Base-by-base conservation (phyloP, 1,140 invertebrate genomes). In the Macrosteles quadrilineatus region DNA sequence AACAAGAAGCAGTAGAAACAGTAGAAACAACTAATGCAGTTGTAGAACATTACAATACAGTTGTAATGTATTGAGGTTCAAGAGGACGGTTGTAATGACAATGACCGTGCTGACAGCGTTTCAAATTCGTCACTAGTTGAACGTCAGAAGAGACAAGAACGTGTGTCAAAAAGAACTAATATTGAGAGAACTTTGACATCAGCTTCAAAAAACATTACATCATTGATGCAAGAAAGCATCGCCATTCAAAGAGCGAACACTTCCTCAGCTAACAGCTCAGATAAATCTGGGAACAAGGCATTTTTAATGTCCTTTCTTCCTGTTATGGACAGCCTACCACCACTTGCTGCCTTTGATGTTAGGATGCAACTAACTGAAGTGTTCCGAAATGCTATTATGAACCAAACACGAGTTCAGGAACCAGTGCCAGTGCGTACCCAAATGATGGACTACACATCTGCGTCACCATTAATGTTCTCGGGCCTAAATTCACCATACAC, bases 191-290 rank as follows among this genome's bases (percentile, higher is more conserved):
- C 50, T 55, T 19, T 21, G 4, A 25, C 50, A 55, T 19, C 50
- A 19, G 50, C 23, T 17, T 55, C 50, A 55, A 55, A 55, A 55
- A 55, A 55, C 50, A 55, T 55, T 19, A 55, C 50, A 25, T 55
- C 50, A 19, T 55, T 9, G 50, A 55, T 55, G 50, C 50, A 55
- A 55, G 50, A 55, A 55, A 55, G 50, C 50, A 55, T 55, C 23
- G 50, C 50, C 23, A 55, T 55, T 19, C 50, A 55, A 11, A 55
- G 9, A 55, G 50, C 6, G 23, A 9, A 21, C 9, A 55, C 17
- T 19, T 19, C 23, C 17, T 55, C 50, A 19, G 50, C 17, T 55
- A 55, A 21, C 50, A 11, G 19, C 19, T 21, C 23, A 55, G 50
- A 55, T 55, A 55, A 55, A 55, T 55, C 23, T 25, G 50, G 19